Conservation (phyloP, 2,797 vertebrate genomes). For the Sciaenops ocellatus region DNA sequence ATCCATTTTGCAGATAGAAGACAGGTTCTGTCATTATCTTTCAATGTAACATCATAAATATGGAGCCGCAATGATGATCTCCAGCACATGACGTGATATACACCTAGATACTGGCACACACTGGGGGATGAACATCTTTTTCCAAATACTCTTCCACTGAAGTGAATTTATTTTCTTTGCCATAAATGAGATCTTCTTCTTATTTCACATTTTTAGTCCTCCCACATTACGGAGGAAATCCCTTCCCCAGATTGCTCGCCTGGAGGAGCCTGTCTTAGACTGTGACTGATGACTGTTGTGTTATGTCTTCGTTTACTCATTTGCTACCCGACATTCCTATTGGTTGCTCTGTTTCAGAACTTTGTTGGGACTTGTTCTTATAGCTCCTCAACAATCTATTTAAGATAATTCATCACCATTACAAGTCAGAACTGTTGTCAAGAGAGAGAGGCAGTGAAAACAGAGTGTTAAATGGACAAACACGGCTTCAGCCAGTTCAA, state of each 20-base stretch:
- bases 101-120: constrained; percentile 17
- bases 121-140: neutral
- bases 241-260: constrained; percentile 47
- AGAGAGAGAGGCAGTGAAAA: constrained; percentile 6
- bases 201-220: constrained; percentile 33
- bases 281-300: constrained; percentile 60
- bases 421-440: constrained; percentile 8
- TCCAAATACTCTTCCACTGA: constrained; percentile 9
- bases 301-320: constrained; percentile 56
- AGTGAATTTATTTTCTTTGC: constrained; percentile 33
- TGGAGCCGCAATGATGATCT: constrained; percentile 10
- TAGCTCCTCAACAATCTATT: constrained; percentile 14
- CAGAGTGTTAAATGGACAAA: constrained; percentile 4
- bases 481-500: neutral
- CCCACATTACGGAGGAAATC: constrained; percentile 60
- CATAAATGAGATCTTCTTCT: constrained; percentile 33
- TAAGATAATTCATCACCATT: constrained; percentile 37
- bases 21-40: constrained; percentile 26
- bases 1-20: constrained; percentile 5
- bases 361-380: constrained; percentile 62
- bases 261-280: constrained; percentile 41
- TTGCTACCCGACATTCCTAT: constrained; percentile 54
- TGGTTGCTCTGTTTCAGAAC: constrained; percentile 31
- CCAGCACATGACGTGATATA: constrained; percentile 8
- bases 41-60: neutral